Evolutionary conservation across 2,113 vertebrate genomes (phyloP).

Genomic region (Vicugna pacos): DNA sequence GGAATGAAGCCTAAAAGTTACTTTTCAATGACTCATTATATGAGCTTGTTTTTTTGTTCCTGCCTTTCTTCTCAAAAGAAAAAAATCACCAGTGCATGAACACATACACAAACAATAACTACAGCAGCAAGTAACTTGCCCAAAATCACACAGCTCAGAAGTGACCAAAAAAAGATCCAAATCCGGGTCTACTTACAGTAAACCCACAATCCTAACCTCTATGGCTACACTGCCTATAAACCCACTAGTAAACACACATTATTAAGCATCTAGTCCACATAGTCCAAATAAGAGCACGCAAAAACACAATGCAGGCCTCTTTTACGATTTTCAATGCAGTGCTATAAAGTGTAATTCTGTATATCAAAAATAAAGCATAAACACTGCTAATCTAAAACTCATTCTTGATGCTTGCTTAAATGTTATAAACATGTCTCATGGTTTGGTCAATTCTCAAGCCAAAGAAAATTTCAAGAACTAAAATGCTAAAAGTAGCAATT

Average conservation of each 20-base stretch:
- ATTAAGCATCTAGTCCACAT: neutral
- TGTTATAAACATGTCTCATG: neutral
- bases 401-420: constrained; percentile 22
- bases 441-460: constrained; percentile 42
- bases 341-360: neutral
- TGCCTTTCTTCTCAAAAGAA: constrained; percentile 9
- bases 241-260: neutral
- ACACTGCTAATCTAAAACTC: constrained; percentile 32
- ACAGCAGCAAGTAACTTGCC: neutral
- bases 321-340: constrained; percentile 24
- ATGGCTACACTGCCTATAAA: neutral
- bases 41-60: neutral
- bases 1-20: neutral
- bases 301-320: neutral
- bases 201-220: neutral
- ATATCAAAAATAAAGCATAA: constrained; percentile 1
- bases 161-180: neutral
- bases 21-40: constrained; percentile 4
- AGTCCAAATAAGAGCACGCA: neutral
- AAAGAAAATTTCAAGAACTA: constrained; percentile 45
- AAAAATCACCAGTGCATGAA: neutral
- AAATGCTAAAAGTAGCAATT: constrained; percentile 14
- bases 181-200: neutral
- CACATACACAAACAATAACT: neutral
- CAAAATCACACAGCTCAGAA: neutral